A percentile compares a stretch with the other conserved stretches of the same genome.
These are phyloP conservation scores for Litoditis marina DNA, from an alignment of 2,888 invertebrate species.

Conservation along the genomic window DNA sequence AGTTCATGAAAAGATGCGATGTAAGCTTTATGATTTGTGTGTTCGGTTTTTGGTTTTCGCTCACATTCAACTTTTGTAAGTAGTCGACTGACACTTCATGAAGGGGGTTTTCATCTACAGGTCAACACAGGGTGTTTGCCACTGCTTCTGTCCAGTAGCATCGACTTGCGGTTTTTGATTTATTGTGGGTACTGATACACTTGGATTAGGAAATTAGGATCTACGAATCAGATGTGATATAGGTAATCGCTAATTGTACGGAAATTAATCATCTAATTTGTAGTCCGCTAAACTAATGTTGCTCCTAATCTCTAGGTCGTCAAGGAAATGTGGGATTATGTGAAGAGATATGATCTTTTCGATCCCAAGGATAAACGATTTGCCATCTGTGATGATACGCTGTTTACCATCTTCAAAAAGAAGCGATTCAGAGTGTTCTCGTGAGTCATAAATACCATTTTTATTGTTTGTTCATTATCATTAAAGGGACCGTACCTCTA, in stretches of 20 bases:
- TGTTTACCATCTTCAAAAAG: slow-evolving; percentile 29
- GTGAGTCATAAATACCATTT: slow-evolving; percentile 7
- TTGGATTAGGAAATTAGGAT: too few species aligned
- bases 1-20: slow-evolving; percentile 35
- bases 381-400: slow-evolving; percentile 18
- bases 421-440: slow-evolving; percentile 29
- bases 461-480: too few species aligned
- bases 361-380: slow-evolving; percentile 48
- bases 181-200: too few species aligned
- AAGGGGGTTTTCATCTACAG: too few species aligned
- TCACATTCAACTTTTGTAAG: neutral
- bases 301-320: slow-evolving; percentile 33
- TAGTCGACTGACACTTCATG: too few species aligned
- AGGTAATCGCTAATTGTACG: too few species aligned
- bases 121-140: too few species aligned
- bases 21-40: slow-evolving; percentile 20
- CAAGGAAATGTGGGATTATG: slow-evolving; percentile 51
- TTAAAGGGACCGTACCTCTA: neutral
- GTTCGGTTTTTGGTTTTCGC: neutral
- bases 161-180: too few species aligned
- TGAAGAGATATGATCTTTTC: slow-evolving; percentile 43
- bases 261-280: too few species aligned
- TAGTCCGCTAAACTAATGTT: slow-evolving; percentile 1
- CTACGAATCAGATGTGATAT: too few species aligned
- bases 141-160: too few species aligned